A percentile compares a stretch with the other conserved stretches of the same genome.
Evolutionary conservation across 2,888 invertebrate species (phyloP).

Genomic region (Protodeltote pygarga): DNA sequence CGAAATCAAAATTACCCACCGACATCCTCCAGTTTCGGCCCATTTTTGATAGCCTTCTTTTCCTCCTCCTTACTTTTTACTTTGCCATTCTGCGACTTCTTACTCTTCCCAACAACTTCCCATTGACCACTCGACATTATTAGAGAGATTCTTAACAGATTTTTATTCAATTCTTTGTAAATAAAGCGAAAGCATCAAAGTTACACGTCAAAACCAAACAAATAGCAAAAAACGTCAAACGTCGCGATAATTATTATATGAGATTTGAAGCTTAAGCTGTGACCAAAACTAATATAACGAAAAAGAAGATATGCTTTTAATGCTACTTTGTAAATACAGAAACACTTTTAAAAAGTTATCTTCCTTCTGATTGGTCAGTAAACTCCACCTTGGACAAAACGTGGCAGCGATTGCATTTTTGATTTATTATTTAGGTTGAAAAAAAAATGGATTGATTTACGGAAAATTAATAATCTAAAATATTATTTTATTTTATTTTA

Average conservation of each 20-base stretch:
- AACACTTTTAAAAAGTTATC: conserved; percentile 43
- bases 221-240: conserved; percentile 57
- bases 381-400: conserved; percentile 81
- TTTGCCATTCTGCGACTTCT: conserved; percentile 86
- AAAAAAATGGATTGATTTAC: no score
- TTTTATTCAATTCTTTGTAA: conserved; percentile 70
- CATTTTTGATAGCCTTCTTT: conserved; percentile 88
- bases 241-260: not conserved
- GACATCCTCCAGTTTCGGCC: conserved; percentile 91
- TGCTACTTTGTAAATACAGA: not conserved
- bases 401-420: conserved; percentile 64
- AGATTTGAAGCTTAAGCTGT: conserved; percentile 1
- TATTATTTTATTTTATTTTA: not conserved
- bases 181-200: conserved; percentile 69
- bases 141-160: conserved; percentile 48
- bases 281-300: not conserved
- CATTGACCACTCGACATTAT: conserved; percentile 88
- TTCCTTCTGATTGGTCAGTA: conserved; percentile 67
- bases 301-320: conserved; percentile 22
- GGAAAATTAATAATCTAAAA: not conserved
- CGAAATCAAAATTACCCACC: conserved; percentile 84
- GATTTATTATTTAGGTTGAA: no score
- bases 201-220: conserved; percentile 83
- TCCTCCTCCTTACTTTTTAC: conserved; percentile 87
- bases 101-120: conserved; percentile 91